A percentile compares a stretch with the other conserved stretches of the same genome.
Evolutionary conservation across 2,113 vertebrate species (phyloP).

Genomic region (Bufo bufo): DNA sequence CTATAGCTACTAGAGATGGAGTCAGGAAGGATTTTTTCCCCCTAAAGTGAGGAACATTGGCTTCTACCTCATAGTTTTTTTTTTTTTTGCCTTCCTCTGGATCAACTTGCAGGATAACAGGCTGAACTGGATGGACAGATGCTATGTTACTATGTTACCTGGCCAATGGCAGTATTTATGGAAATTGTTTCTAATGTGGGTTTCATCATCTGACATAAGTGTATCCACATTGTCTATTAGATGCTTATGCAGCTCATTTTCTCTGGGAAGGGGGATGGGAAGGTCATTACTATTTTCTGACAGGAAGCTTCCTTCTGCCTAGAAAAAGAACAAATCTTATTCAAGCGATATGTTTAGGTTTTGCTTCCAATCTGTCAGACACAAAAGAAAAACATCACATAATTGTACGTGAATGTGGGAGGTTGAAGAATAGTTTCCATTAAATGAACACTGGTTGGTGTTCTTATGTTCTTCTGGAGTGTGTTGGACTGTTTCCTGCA

Average conservation of each 20-base stretch:
- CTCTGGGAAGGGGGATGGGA: background rate
- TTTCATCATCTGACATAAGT: background rate
- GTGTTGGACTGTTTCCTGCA: background rate
- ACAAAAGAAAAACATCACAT: constrained; percentile 10
- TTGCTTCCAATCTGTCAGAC: background rate
- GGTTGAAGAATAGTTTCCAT: background rate
- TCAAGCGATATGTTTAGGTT: background rate
- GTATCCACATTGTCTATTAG: background rate
- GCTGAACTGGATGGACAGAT: too few relatives aligned
- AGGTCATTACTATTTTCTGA: background rate
- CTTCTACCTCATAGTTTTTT: too few relatives aligned
- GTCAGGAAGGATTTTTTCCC: too few relatives aligned
- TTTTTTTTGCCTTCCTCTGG: too few relatives aligned
- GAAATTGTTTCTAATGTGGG: background rate
- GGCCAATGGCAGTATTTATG: background rate
- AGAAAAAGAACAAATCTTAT: background rate
- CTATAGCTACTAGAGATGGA: too few relatives aligned
- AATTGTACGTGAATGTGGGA: background rate
- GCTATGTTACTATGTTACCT: background rate
- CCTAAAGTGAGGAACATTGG: too few relatives aligned
- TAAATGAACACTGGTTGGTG: background rate
- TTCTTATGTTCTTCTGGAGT: background rate
- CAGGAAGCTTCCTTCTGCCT: background rate
- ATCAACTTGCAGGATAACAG: too few relatives aligned
- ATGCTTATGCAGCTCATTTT: background rate